Evolutionary conservation across 1,140 invertebrate genomes (phyloP).

Genomic region (Calephelis virginiensis): DNA sequence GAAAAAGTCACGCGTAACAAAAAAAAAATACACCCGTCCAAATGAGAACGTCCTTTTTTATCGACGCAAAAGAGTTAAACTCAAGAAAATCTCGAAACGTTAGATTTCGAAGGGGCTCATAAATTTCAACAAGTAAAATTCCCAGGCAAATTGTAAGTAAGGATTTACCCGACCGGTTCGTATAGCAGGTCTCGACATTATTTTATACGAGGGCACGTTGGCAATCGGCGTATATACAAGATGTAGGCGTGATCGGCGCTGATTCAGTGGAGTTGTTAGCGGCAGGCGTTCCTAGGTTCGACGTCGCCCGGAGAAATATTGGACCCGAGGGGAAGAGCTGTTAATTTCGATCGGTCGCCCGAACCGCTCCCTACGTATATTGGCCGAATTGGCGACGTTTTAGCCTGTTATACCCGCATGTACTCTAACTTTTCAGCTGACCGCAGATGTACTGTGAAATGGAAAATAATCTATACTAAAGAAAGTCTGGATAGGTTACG

Average conservation of each 20-base stretch:
- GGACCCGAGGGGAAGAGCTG: conserved; percentile 60
- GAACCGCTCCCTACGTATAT: conserved; percentile 60
- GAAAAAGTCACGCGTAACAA: too few species aligned
- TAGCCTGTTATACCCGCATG: conserved; percentile 27
- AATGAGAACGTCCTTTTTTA: too few species aligned
- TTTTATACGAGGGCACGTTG: conserved; percentile 57
- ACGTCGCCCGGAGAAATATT: conserved; percentile 70
- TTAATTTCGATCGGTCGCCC: conserved; percentile 67
- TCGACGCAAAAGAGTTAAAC: background rate
- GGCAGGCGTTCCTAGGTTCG: conserved; percentile 67
- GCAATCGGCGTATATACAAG: conserved; percentile 73
- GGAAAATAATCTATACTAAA: background rate
- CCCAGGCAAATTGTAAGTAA: conserved; percentile 27
- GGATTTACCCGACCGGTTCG: conserved; percentile 35
- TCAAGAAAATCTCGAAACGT: background rate
- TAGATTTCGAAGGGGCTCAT: conserved; percentile 6
- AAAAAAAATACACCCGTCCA: too few species aligned
- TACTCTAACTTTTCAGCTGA: conserved; percentile 10
- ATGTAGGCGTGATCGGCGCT: conserved; percentile 74
- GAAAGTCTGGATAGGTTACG: too few species aligned
- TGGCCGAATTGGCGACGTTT: conserved; percentile 47
- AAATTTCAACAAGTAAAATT: conserved; percentile 13
- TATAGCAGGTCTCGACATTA: conserved; percentile 39
- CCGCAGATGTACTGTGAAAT: background rate
- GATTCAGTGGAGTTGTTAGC: conserved; percentile 73